Conservation (phyloP, 2,797 vertebrate genomes). For the Molossus molossus region DNA sequence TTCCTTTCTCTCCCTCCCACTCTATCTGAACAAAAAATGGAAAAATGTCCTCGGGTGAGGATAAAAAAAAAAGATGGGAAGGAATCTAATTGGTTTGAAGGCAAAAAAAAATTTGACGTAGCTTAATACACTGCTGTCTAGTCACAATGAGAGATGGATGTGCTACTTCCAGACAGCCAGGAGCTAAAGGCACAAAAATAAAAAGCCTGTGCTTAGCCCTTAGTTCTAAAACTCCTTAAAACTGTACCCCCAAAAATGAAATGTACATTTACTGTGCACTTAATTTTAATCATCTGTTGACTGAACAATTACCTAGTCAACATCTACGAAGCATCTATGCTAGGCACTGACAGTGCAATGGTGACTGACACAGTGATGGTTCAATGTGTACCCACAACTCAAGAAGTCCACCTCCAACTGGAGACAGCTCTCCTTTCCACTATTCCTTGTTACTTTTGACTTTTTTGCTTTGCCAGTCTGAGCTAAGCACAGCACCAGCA, state of each 20-base stretch:
- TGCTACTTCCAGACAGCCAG: not conserved
- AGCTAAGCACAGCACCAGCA: not conserved
- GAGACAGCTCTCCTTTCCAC: not conserved
- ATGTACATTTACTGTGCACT: not conserved
- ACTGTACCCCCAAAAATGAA: not conserved
- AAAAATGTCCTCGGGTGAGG: too few relatives aligned
- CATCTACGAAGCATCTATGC: not conserved
- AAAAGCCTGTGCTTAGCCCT: not conserved
- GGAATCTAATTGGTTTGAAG: conserved; percentile 25
- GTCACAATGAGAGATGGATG: not conserved
- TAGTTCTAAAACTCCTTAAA: conserved; percentile 21
- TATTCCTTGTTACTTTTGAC: not conserved
- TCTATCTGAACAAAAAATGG: too few relatives aligned
- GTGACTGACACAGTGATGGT: not conserved
- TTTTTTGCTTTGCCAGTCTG: not conserved
- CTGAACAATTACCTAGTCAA: not conserved
- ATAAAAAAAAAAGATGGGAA: not conserved
- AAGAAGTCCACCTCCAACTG: not conserved
- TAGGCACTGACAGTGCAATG: not conserved
- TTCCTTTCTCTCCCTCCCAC: too few relatives aligned
- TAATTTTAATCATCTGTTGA: conserved; percentile 47
- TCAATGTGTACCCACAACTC: not conserved
- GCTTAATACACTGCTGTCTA: not conserved
- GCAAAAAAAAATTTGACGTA: not conserved
- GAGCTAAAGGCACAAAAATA: conserved; percentile 34